Conservation (phyloP, 1,140 invertebrate genomes). For the Macrosteles quadrilineatus region DNA sequence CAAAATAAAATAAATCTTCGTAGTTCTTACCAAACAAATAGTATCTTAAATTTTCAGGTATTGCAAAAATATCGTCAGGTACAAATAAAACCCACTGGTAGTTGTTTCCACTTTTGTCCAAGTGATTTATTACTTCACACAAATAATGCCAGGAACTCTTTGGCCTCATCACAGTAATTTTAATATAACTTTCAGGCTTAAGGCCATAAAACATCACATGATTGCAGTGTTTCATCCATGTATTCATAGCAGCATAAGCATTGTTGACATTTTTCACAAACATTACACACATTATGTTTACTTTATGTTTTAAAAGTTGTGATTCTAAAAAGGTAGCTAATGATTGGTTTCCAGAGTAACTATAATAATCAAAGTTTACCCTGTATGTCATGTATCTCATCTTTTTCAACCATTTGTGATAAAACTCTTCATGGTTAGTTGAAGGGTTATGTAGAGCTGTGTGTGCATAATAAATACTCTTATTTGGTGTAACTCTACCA, state of each 20-base stretch:
- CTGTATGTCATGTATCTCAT: background rate
- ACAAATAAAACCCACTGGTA: conserved; percentile 41
- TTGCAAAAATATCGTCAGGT: conserved; percentile 40
- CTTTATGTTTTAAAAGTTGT: conserved; percentile 32
- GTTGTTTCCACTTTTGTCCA: conserved; percentile 9
- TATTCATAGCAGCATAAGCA: conserved; percentile 36
- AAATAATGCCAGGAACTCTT: conserved; percentile 40
- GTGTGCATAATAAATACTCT: too few relatives aligned
- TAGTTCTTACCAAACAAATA: conserved; percentile 37
- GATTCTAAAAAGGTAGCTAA: background rate
- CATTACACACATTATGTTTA: conserved; percentile 39
- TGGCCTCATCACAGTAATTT: conserved; percentile 25
- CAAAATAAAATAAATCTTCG: conserved; percentile 37
- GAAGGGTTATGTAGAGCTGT: too few relatives aligned
- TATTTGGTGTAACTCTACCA: background rate
- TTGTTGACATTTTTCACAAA: conserved; percentile 37
- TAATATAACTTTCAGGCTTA: conserved; percentile 23
- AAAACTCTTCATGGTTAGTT: background rate
- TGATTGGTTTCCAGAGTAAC: background rate
- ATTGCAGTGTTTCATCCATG: conserved; percentile 40
- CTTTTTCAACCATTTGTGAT: background rate
- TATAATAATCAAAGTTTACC: conserved; percentile 1
- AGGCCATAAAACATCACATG: conserved; percentile 31
- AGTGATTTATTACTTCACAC: conserved; percentile 35
- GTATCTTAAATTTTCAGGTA: conserved; percentile 43